phyloP scores from a whole-genome alignment of 2,113 vertebrate genomes.

The Hoplias malabaricus region DNA sequence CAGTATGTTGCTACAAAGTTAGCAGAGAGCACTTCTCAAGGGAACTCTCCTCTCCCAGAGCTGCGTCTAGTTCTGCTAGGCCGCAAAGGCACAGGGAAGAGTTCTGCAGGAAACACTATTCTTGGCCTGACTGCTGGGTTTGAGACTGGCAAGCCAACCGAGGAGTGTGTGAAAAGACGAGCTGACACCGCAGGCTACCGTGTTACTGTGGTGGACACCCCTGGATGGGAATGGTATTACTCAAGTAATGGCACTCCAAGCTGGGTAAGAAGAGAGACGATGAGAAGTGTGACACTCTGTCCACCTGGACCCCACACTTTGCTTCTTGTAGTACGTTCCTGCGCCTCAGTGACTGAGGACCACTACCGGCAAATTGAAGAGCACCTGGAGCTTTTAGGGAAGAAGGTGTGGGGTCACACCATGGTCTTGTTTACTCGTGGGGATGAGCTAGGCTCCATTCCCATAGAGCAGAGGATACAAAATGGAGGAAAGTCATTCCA shows the following conservation, averaged over 20 bases:
- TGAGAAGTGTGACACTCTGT: conserved; percentile 67
- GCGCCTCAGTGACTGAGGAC: conserved; percentile 62
- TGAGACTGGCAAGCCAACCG: conserved; percentile 67
- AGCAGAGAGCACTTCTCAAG: neutral
- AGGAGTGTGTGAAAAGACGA: conserved; percentile 67
- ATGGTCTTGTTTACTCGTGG: conserved; percentile 72
- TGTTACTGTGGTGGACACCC: conserved; percentile 73
- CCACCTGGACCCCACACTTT: conserved; percentile 71
- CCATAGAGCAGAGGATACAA: conserved; percentile 63
- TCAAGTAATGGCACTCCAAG: conserved; percentile 69
- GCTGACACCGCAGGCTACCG: conserved; percentile 57
- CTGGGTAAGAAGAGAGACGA: conserved; percentile 72
- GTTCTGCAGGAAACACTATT: conserved; percentile 67
- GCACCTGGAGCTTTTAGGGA: conserved; percentile 66
- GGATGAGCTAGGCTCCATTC: conserved; percentile 63
- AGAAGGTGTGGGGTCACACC: conserved; percentile 62
- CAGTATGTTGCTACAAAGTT: conserved; percentile 47
- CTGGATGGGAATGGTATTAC: conserved; percentile 79
- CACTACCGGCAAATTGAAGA: conserved; percentile 67
- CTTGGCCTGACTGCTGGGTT: conserved; percentile 60
- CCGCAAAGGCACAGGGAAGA: conserved; percentile 71
- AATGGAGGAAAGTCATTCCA: conserved; percentile 55
- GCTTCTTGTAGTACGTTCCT: conserved; percentile 68
- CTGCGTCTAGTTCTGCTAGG: conserved; percentile 71
- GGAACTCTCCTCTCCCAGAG: conserved; percentile 49